Conservation (phyloP, 2,888 invertebrate genomes). For the Cerastis leucographa region DNA sequence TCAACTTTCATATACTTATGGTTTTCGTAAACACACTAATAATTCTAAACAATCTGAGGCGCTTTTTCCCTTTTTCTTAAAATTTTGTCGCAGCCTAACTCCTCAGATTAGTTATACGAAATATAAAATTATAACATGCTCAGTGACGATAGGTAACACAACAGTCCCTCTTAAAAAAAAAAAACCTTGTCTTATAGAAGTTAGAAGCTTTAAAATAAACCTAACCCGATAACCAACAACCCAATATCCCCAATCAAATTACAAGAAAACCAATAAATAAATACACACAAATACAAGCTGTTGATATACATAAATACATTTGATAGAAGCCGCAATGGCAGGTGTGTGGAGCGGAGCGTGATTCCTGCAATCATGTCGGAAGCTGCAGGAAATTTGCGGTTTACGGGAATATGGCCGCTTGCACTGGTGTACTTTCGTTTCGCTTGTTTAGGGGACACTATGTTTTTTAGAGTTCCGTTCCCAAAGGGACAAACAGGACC, state of each 20-base stretch:
- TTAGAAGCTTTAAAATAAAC: not conserved
- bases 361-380: constrained; percentile 87
- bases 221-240: not conserved
- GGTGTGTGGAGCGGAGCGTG: constrained; percentile 86
- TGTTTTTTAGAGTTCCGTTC: too few relatives aligned
- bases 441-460: constrained; percentile 47
- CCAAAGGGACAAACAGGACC: too few relatives aligned
- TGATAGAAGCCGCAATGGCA: constrained; percentile 77
- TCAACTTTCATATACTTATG: not conserved
- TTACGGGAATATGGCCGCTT: constrained; percentile 62
- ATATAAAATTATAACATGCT: not conserved
- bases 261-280: constrained; percentile 31
- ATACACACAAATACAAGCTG: constrained; percentile 38
- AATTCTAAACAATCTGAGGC: not conserved
- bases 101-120: not conserved
- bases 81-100: too few relatives aligned
- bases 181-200: not conserved
- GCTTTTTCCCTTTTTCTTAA: too few relatives aligned
- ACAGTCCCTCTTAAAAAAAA: not conserved
- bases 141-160: too few relatives aligned
- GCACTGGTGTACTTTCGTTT: constrained; percentile 54
- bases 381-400: constrained; percentile 89
- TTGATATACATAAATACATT: constrained; percentile 49
- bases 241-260: constrained; percentile 23
- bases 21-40: not conserved